Percentiles rank a stretch among this genome's conserved stretches.
Conservation (phyloP, 1,140 invertebrate species). For the Drosophila asahinai region DNA sequence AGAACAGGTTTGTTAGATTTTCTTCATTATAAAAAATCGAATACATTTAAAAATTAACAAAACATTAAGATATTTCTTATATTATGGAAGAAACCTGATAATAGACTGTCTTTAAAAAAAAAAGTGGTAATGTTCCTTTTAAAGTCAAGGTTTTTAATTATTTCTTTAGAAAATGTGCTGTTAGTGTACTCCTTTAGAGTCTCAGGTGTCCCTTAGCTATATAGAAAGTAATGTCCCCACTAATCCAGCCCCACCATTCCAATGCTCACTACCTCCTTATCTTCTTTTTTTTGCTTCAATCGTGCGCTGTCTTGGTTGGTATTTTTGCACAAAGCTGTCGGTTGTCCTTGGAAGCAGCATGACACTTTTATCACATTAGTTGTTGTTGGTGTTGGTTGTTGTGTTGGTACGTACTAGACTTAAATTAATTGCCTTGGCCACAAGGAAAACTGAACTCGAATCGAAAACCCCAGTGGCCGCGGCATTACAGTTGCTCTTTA, state of each 20-base stretch:
- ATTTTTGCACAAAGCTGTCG: slow-evolving; percentile 33
- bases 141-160: background rate
- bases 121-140: no score
- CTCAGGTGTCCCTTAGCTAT: slow-evolving; percentile 2
- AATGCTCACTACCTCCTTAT: slow-evolving; percentile 11
- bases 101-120: no score
- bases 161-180: background rate
- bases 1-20: no score
- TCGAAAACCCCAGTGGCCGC: no score
- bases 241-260: slow-evolving; percentile 14
- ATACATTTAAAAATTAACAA: no score
- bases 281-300: slow-evolving; percentile 12
- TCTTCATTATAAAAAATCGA: no score
- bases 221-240: background rate
- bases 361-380: slow-evolving; percentile 78
- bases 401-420: slow-evolving; percentile 78
- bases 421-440: slow-evolving; percentile 69
- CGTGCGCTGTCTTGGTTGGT: slow-evolving; percentile 39
- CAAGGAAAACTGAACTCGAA: slow-evolving; percentile 27
- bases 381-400: slow-evolving; percentile 58
- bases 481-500: slow-evolving; percentile 52
- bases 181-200: background rate
- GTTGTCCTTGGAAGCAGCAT: slow-evolving; percentile 74
- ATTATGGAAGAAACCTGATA: background rate
- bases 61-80: background rate